phyloP scores from a whole-genome alignment of 1,140 invertebrate genomes.

The Calycopis cecrops region DNA sequence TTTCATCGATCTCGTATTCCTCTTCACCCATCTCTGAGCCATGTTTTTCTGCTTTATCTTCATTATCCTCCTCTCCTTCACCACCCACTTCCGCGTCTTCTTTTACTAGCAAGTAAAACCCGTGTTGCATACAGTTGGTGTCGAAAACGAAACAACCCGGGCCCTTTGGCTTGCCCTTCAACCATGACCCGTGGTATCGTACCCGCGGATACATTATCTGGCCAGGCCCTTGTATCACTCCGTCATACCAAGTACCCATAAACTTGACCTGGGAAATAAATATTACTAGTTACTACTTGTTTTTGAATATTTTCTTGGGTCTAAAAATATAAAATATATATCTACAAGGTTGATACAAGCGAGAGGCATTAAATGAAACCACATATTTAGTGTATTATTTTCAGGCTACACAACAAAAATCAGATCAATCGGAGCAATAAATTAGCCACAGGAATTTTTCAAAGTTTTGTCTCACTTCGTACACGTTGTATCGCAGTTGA shows the following conservation, averaged over 20 bases:
- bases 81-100: constrained; percentile 65
- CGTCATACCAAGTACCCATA: constrained; percentile 81
- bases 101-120: constrained; percentile 76
- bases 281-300: neutral
- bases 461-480: no score
- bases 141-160: constrained; percentile 82
- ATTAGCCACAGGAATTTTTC: no score
- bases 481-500: no score
- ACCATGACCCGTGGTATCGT: constrained; percentile 80
- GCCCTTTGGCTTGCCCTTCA: constrained; percentile 78
- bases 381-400: no score
- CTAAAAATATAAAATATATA: no score
- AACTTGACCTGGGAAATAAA: constrained; percentile 59
- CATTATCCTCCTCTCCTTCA: constrained; percentile 68
- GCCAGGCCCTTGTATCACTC: constrained; percentile 80
- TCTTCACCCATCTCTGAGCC: constrained; percentile 45
- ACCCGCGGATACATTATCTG: constrained; percentile 78
- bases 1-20: constrained; percentile 56
- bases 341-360: no score
- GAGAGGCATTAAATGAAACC: no score
- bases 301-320: no score
- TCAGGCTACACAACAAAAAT: no score
- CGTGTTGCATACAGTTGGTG: constrained; percentile 80
- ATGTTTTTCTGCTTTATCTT: constrained; percentile 66
- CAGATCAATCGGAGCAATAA: no score